Percentiles rank a stretch among this genome's conserved stretches.
Evolutionary conservation across 2,797 vertebrate species (phyloP).

Genomic region (Liparis tanakae): DNA sequence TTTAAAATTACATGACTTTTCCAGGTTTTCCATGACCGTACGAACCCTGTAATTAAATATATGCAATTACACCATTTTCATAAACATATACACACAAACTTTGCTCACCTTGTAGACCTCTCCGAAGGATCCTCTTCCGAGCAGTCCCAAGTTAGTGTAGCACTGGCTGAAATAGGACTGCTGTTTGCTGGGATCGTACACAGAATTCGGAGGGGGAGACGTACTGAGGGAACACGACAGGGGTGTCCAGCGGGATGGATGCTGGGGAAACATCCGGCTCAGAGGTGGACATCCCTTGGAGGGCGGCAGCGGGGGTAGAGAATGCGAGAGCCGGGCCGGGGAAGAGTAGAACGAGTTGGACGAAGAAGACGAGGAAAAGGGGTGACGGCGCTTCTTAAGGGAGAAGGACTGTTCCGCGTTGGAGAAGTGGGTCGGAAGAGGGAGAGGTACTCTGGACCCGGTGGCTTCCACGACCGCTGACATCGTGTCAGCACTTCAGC

Average conservation of each 20-base stretch:
- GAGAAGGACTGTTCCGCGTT: constrained; percentile 90
- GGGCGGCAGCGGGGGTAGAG: constrained; percentile 86
- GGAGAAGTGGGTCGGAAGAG: constrained; percentile 86
- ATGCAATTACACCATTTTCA: not conserved
- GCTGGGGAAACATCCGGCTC: constrained; percentile 86
- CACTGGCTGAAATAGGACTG: constrained; percentile 89
- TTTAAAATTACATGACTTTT: no score
- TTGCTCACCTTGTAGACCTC: constrained; percentile 90
- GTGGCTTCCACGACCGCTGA: constrained; percentile 80
- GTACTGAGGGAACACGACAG: constrained; percentile 84
- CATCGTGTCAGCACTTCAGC: constrained; percentile 72
- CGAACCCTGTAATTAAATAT: not conserved
- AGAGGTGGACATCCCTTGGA: constrained; percentile 84
- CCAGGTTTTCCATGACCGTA: no score
- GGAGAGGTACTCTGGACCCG: constrained; percentile 78
- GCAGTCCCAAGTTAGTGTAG: constrained; percentile 86
- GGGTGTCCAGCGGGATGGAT: constrained; percentile 83
- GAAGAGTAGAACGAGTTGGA: constrained; percentile 71
- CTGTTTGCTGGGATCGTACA: constrained; percentile 84
- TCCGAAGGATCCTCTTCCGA: constrained; percentile 92
- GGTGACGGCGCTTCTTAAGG: constrained; percentile 83
- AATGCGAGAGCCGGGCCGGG: constrained; percentile 67
- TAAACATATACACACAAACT: not conserved
- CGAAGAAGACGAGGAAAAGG: constrained; percentile 65
- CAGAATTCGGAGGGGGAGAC: constrained; percentile 55